phyloP scores from a whole-genome alignment of 2,797 vertebrate genomes.

The Clamator glandarius region DNA sequence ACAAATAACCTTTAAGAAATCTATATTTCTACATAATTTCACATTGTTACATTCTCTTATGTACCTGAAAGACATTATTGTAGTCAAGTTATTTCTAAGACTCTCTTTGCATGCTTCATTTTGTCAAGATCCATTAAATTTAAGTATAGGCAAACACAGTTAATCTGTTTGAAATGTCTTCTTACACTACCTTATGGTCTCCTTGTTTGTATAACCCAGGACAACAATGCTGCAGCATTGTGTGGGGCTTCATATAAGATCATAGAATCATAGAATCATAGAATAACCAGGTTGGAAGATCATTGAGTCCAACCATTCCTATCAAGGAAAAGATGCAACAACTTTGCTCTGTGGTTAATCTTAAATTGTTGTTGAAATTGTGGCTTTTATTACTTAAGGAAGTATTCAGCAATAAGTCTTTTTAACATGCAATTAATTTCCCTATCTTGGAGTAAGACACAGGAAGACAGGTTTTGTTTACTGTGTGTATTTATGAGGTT shows the following conservation, averaged over 20 bases:
- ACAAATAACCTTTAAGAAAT: neutral
- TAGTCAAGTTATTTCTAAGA: constrained; percentile 19
- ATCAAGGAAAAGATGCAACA: neutral
- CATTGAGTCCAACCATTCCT: no score
- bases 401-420: neutral
- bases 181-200: neutral
- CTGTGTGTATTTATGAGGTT: neutral
- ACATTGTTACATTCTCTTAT: neutral
- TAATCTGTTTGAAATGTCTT: constrained; percentile 1
- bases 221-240: neutral
- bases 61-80: neutral
- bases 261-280: no score
- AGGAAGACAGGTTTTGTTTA: neutral
- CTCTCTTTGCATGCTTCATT: neutral
- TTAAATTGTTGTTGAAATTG: neutral
- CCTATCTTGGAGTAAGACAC: neutral
- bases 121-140: neutral
- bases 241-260: neutral
- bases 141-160: constrained; percentile 8
- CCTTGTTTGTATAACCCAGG: neutral
- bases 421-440: neutral
- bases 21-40: neutral
- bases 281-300: no score
- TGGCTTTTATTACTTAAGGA: neutral
- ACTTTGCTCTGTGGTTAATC: neutral